A percentile compares a stretch with the other conserved stretches of the same genome.
Conservation (phyloP, 2,888 invertebrate species). For the Nezara viridula region DNA sequence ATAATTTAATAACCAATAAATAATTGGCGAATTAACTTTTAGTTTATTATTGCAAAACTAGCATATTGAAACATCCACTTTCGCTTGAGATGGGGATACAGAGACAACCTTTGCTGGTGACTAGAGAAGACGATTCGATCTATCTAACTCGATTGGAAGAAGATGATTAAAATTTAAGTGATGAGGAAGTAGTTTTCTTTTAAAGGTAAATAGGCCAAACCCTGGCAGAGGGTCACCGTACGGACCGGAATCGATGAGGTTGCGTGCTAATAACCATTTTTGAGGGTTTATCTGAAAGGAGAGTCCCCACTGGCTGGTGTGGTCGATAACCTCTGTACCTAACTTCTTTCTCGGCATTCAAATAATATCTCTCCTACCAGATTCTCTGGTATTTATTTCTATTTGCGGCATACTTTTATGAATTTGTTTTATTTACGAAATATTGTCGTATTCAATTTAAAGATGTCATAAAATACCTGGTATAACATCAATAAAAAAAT, state of each 20-base stretch:
- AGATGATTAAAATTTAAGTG: background rate
- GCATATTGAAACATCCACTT: too few species aligned
- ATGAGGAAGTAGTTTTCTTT: background rate
- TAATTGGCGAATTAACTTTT: too few species aligned
- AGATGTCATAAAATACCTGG: too few species aligned
- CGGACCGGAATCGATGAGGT: background rate
- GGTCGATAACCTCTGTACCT: background rate
- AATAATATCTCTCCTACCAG: background rate
- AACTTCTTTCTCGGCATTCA: background rate
- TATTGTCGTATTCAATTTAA: too few species aligned
- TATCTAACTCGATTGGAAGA: background rate
- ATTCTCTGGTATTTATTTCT: background rate
- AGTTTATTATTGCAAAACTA: too few species aligned
- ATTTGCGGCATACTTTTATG: background rate
- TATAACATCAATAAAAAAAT: too few species aligned
- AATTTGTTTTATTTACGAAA: too few species aligned
- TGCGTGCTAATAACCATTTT: conserved; percentile 23
- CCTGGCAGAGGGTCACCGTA: background rate
- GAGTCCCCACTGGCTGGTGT: background rate
- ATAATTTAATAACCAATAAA: too few species aligned
- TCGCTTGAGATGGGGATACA: too few species aligned
- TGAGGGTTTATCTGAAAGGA: conserved; percentile 15
- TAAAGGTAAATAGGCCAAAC: background rate
- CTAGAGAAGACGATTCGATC: background rate
- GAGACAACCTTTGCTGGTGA: background rate